A percentile compares a stretch with the other conserved stretches of the same genome.
Evolutionary conservation across 2,797 vertebrate species (phyloP).

Genomic region (Pseudopleuronectes americanus): DNA sequence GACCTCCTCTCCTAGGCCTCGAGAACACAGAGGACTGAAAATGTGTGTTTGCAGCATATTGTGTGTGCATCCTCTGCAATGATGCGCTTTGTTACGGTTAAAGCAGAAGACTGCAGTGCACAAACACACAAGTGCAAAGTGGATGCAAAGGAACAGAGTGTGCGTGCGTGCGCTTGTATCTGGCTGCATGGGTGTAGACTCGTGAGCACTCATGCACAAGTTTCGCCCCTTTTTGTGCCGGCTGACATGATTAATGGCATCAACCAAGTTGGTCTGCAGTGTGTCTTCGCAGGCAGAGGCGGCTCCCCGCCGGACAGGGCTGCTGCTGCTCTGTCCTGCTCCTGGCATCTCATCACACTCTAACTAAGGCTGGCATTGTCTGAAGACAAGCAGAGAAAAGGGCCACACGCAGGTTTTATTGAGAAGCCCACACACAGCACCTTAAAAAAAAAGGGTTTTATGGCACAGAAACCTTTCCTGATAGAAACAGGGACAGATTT

Average conservation of each 20-base stretch:
- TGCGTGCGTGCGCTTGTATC: neutral
- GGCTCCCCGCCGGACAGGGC: slow-evolving; percentile 54
- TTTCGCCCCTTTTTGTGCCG: slow-evolving; percentile 9
- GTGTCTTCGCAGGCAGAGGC: slow-evolving; percentile 27
- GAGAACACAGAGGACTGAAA: slow-evolving; percentile 19
- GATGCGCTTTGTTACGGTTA: slow-evolving; percentile 6
- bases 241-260: slow-evolving; percentile 63
- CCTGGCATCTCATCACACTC: slow-evolving; percentile 69
- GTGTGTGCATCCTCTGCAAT: slow-evolving; percentile 1
- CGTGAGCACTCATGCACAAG: too few species aligned
- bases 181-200: neutral
- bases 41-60: slow-evolving; percentile 15
- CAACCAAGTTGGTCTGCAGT: slow-evolving; percentile 42
- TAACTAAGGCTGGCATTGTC: slow-evolving; percentile 66
- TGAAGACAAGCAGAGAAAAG: slow-evolving; percentile 49
- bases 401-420: slow-evolving; percentile 75
- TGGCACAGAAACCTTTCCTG: slow-evolving; percentile 25
- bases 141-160: neutral
- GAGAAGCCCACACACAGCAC: slow-evolving; percentile 52
- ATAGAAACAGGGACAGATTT: slow-evolving; percentile 32
- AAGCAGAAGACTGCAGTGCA: neutral
- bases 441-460: slow-evolving; percentile 43
- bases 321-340: slow-evolving; percentile 34
- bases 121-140: slow-evolving; percentile 10
- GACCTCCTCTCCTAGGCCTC: slow-evolving; percentile 15